phyloP scores from a whole-genome alignment of 1,140 invertebrate genomes.

The Bombus vancouverensis region DNA sequence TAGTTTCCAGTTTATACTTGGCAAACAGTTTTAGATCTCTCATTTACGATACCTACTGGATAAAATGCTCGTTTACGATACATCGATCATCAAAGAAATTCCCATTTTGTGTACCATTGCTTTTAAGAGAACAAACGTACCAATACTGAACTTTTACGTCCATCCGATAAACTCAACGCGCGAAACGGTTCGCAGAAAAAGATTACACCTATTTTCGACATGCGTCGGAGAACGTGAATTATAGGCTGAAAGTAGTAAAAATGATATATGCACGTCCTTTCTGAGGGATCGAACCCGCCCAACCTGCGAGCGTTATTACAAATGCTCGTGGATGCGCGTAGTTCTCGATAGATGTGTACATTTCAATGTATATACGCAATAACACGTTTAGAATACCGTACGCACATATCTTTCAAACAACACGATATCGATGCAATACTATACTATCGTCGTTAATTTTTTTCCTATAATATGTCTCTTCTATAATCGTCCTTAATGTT shows the following conservation, averaged over 20 bases:
- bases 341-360: not conserved
- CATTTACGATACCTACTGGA: too few species aligned
- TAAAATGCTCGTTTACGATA: too few species aligned
- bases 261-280: conserved; percentile 1
- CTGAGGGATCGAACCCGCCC: not conserved
- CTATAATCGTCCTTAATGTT: not conserved
- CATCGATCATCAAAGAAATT: not conserved
- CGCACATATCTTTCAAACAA: not conserved
- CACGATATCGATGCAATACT: not conserved
- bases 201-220: not conserved
- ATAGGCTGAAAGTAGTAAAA: not conserved
- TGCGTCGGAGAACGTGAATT: not conserved
- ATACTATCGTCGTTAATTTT: not conserved
- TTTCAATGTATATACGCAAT: not conserved
- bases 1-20: not conserved
- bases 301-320: not conserved
- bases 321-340: not conserved
- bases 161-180: not conserved
- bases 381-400: not conserved
- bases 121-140: not conserved
- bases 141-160: not conserved
- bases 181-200: not conserved
- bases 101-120: not conserved
- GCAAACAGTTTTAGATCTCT: not conserved
- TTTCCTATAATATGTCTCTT: not conserved